Base-by-base conservation (phyloP, 2,113 vertebrate genomes). In the Xiphorhynchus elegans region DNA sequence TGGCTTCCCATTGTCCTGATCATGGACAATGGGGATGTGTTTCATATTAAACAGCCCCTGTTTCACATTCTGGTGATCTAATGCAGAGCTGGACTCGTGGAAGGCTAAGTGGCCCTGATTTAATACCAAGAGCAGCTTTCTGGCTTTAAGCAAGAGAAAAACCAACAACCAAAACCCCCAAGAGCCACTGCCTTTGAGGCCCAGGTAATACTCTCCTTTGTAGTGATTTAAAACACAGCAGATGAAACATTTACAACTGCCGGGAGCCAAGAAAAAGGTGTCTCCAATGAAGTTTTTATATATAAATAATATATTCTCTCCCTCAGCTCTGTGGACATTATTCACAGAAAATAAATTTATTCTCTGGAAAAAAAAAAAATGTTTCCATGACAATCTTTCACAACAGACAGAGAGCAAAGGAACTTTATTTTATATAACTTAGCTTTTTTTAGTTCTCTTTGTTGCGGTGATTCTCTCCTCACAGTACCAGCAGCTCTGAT, bases 341-440 rank as follows among this genome's bases (percentile, higher is more conserved):
- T 90, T 92, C 93, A 89, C 84, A 91, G 94, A 97, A 97, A 96
- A 95, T 33, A 80, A 95, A 94, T 92, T 87, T 93, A 81, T 91
- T 95, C 96, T 79, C 77, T 25, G 47, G 13, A 24, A 49, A 49
- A 47, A 47, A 47, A 94, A 93, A 94, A 95, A 96, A 95, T 86
- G 96, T 97, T 95, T 96, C 96, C 95, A 97, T 97, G 93, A 95
- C 95, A 96, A 96, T 97, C 93, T 94, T 96, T 84, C 67, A 93
- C 93, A 96, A 96, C 90, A 95, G 93, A 79, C 90, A 94, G 85
- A 92, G 83, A 86, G 95, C 79, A 95, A 90, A 90, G 58, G 85
- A 96, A 94, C 80, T 96, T 97, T 64, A 89, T 90, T 96, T 96
- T 90, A 94, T 89, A 94, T 78, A 96, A 94, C 91, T 92, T 91